Evolutionary conservation across 1,140 invertebrate genomes (phyloP), one percentile per base, ranked within the genome.

Genomic region (Lanistes nyassanus): DNA sequence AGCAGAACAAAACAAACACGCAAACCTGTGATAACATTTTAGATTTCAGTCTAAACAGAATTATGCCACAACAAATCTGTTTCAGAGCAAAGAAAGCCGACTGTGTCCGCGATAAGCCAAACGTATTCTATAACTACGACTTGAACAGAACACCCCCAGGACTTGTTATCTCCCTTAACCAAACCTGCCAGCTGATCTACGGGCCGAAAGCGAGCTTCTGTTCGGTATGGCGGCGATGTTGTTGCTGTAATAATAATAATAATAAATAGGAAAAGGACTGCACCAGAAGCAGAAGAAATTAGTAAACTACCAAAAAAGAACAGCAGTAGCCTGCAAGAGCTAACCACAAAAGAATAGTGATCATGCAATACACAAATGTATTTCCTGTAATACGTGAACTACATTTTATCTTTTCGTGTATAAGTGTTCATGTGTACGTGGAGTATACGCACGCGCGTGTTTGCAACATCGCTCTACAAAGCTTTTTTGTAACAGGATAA

Each of bases 151-250:
- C 67, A 16, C 80, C 80, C 26, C 80, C 80, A 0, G 80, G 80
- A 3, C 70, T 74, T 19, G 39, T 75, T 7, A 79, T 75, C 66
- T 65, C 68, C 21, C 72, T 66, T 42, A 64, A 77, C 47, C 53
- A 71, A 37, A 77, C 79, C 39, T 81, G 80, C 60, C 76, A 77
- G 56, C 68, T 79, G 21, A 77, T 81, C 68, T 81, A 77, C 64
- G 80, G 80, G 19, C 51, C 71, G 6, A 79, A 76, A 72, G 77
- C 77, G 11, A 71, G 47, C 11, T 77, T 76, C 29, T 81, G 80
- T 47, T 16, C 9, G 19, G 42, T 47, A 47, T 16, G 42, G 19
- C n/a, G 19, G 19, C 42, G 19, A 3, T 47, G 42, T 47, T 0
- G 19, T 6, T 47, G 42, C 9, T n/a, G n/a, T n/a, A n/a, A n/a